phyloP scores from a whole-genome alignment of 2,888 invertebrate species.

The Allolobophora icterica region DNA sequence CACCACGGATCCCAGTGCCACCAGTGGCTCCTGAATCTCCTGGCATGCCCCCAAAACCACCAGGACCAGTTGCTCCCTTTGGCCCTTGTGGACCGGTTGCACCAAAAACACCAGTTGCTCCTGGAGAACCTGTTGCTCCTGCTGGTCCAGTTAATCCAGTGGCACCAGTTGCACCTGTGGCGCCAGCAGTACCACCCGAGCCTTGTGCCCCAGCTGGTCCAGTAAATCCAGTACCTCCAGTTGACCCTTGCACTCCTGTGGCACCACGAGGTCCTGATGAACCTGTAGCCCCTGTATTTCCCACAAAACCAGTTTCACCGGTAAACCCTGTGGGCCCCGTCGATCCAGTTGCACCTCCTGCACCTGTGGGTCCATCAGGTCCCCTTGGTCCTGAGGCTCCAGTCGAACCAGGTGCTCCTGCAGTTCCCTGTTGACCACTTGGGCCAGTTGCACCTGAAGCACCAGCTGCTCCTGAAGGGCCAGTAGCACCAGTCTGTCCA shows the following conservation, averaged over 20 bases:
- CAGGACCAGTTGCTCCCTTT: conserved; percentile 34
- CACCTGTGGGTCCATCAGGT: neutral
- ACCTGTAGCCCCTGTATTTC: conserved; percentile 36
- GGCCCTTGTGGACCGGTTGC: neutral
- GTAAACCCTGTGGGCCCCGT: conserved; percentile 27
- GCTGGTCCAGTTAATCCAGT: conserved; percentile 32
- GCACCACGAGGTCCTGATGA: conserved; percentile 27
- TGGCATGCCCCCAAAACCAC: neutral
- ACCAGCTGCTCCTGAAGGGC: conserved; percentile 19
- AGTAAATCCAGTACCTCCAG: conserved; percentile 23
- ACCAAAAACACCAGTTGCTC: conserved; percentile 22
- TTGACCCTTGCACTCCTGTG: neutral
- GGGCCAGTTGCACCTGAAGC: conserved; percentile 20
- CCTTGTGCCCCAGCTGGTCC: conserved; percentile 33
- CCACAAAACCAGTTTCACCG: conserved; percentile 17
- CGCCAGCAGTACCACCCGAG: conserved; percentile 27
- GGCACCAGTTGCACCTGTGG: conserved; percentile 46
- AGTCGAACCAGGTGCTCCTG: neutral
- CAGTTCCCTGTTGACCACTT: conserved; percentile 25
- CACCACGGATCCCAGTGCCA: neutral
- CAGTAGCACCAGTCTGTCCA: conserved; percentile 27
- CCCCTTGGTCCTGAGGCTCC: conserved; percentile 20
- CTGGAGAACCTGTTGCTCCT: neutral
- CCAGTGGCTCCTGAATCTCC: neutral
- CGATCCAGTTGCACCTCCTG: neutral